phyloP scores from a whole-genome alignment of 1,140 invertebrate species.

The Hycleus phaleratus region DNA sequence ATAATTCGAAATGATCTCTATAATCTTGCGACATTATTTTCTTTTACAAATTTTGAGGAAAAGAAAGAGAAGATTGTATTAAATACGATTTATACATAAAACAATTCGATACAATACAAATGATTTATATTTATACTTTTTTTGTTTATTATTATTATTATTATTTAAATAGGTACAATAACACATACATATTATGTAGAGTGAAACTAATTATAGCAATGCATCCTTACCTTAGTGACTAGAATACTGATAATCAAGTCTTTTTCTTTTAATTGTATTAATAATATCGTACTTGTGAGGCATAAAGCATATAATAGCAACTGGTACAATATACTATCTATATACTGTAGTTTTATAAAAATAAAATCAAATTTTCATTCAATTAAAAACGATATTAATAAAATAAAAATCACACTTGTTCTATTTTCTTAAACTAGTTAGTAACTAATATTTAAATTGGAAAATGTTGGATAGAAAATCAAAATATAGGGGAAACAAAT shows the following conservation, averaged over 20 bases:
- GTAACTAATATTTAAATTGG: too few species aligned
- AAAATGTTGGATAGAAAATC: too few species aligned
- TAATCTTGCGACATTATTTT: too few species aligned
- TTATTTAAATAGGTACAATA: slow-evolving; percentile 31
- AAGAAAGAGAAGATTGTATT: slow-evolving; percentile 6
- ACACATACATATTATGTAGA: slow-evolving; percentile 19
- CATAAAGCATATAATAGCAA: slow-evolving; percentile 19
- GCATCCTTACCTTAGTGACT: slow-evolving; percentile 38
- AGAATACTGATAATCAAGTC: slow-evolving; percentile 43
- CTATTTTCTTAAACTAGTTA: too few species aligned
- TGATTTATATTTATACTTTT: slow-evolving; percentile 23
- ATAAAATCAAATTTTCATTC: too few species aligned
- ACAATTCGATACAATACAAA: slow-evolving; percentile 34
- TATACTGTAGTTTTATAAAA: too few species aligned
- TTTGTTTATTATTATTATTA: neutral
- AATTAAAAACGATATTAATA: too few species aligned
- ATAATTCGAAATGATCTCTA: too few species aligned
- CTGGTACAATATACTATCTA: too few species aligned
- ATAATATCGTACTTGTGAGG: slow-evolving; percentile 12
- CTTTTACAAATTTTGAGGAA: neutral
- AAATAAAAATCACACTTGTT: too few species aligned
- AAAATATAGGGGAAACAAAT: slow-evolving; percentile 5
- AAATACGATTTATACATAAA: slow-evolving; percentile 30
- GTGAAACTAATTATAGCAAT: slow-evolving; percentile 25
- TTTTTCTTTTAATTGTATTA: slow-evolving; percentile 27